These are phyloP conservation scores for Rhinogobius similis DNA, from an alignment of 2,113 vertebrate genomes.

Conservation along the genomic window DNA sequence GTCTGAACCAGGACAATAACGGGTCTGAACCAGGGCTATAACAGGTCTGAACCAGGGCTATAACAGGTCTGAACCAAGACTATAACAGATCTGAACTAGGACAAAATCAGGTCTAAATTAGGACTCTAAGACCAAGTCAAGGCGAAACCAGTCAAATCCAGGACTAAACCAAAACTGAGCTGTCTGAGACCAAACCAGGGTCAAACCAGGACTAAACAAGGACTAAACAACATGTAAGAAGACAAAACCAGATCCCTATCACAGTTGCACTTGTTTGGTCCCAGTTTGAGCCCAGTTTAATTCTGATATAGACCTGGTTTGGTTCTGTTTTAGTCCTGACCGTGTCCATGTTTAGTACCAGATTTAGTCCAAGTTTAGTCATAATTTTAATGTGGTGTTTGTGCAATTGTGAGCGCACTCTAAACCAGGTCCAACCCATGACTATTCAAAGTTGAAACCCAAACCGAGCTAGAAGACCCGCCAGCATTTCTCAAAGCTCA, in stretches of 20 bases:
- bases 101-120: too few relatives aligned
- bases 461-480: neutral
- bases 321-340: neutral
- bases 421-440: neutral
- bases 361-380: too few relatives aligned
- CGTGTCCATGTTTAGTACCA: too few relatives aligned
- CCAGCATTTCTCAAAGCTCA: neutral
- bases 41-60: neutral
- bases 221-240: too few relatives aligned
- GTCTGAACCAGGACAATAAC: neutral
- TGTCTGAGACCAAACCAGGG: neutral
- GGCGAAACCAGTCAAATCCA: neutral
- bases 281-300: too few relatives aligned
- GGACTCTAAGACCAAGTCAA: neutral
- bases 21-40: neutral
- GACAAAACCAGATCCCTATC: too few relatives aligned
- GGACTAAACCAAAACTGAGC: neutral
- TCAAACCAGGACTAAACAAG: neutral
- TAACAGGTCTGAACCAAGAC: neutral
- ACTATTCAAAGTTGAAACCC: neutral
- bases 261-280: too few relatives aligned
- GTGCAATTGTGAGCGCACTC: neutral
- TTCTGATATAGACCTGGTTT: too few relatives aligned
- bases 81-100: neutral
- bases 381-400: too few relatives aligned